Conservation (phyloP, 2,113 vertebrate genomes). For the Fregata magnificens region DNA sequence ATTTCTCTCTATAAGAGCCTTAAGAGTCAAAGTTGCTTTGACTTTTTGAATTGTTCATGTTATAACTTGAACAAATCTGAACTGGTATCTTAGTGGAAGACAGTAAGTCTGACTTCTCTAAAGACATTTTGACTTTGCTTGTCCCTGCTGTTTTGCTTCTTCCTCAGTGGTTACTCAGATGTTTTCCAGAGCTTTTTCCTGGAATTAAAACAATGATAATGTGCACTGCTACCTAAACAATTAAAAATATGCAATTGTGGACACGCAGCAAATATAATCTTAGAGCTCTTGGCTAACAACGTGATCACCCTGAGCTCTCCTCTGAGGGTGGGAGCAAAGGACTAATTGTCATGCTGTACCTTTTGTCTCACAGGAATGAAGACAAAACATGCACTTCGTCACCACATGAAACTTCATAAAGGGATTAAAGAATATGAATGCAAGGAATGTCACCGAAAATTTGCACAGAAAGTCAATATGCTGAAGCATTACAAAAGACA, state of each 20-base stretch:
- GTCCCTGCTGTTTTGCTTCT: neutral
- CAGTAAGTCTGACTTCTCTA: neutral
- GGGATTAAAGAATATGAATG: conserved; percentile 99
- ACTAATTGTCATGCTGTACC: neutral
- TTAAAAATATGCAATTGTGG: neutral
- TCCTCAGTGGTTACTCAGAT: neutral
- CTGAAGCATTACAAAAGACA: conserved; percentile 97
- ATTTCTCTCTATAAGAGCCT: neutral
- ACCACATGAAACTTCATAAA: conserved; percentile 99
- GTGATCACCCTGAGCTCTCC: neutral
- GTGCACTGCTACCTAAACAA: neutral
- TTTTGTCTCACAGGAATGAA: conserved; percentile 88
- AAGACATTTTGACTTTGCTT: neutral
- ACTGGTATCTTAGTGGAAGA: neutral
- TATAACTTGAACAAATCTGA: neutral
- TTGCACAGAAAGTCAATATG: conserved; percentile 99
- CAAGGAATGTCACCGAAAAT: conserved; percentile 93
- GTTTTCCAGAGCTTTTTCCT: neutral
- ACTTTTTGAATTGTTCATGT: neutral
- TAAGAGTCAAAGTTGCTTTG: neutral
- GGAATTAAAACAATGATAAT: neutral
- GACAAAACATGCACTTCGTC: conserved; percentile 96
- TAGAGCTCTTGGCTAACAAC: neutral
- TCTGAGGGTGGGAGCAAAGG: neutral
- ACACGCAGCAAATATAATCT: neutral